phyloP scores from a whole-genome alignment of 2,797 vertebrate species.

The Coendou prehensilis region DNA sequence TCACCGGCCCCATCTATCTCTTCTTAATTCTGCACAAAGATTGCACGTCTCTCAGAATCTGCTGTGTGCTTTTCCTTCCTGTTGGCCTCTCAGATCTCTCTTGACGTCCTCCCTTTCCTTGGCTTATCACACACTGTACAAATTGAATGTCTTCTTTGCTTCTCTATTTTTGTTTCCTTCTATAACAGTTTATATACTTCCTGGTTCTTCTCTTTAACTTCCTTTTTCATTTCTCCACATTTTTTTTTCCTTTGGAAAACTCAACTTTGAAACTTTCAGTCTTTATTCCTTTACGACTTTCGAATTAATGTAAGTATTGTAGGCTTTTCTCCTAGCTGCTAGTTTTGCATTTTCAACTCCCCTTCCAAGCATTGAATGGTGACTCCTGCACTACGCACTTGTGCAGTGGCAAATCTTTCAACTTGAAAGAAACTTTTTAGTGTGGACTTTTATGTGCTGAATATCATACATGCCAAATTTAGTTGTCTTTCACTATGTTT shows the following conservation, averaged over 20 bases:
- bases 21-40: not conserved
- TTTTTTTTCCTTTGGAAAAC: conserved; percentile 34
- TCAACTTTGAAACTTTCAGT: conserved; percentile 6
- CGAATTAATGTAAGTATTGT: not conserved
- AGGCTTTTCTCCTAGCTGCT: not conserved
- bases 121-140: not conserved
- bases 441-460: conserved; percentile 6
- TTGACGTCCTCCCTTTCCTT: not conserved
- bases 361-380: not conserved
- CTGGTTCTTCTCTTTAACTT: not conserved
- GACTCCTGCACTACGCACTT: not conserved
- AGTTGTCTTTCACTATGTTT: conserved; percentile 25
- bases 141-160: conserved; percentile 39
- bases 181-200: not conserved
- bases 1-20: not conserved
- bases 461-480: not conserved
- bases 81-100: not conserved
- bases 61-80: not conserved
- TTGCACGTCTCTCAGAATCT: conserved; percentile 5
- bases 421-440: conserved; percentile 9
- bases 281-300: not conserved
- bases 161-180: conserved; percentile 8
- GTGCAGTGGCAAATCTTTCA: not conserved
- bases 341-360: not conserved
- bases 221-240: not conserved